Percentiles rank a stretch among this genome's conserved stretches.
Evolutionary conservation across 2,888 invertebrate species (phyloP).

Genomic region (Litoditis marina): DNA sequence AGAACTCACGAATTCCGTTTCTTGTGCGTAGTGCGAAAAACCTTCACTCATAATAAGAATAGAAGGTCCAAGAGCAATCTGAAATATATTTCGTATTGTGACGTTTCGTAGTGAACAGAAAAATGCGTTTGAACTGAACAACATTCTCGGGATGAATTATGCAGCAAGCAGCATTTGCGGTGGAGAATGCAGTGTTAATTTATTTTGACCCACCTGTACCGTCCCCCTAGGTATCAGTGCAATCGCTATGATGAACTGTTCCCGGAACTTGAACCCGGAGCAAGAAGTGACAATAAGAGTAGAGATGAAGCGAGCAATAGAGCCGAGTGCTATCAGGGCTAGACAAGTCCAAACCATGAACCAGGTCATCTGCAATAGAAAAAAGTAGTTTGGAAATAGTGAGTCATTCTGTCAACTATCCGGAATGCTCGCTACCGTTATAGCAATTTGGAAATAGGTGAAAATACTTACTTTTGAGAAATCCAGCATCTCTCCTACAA

Average conservation of each 20-base stretch:
- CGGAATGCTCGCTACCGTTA: too few relatives aligned
- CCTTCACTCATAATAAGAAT: too few relatives aligned
- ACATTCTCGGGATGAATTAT: too few relatives aligned
- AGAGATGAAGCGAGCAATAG: conserved; percentile 17
- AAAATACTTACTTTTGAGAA: conserved; percentile 11
- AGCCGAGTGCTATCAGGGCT: conserved; percentile 3
- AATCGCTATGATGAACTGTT: conserved; percentile 27
- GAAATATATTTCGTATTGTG: background rate
- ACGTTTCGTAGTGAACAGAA: too few relatives aligned
- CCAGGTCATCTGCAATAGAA: conserved; percentile 14
- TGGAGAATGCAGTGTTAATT: background rate
- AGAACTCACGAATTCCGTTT: too few relatives aligned
- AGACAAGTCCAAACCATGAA: background rate
- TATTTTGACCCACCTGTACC: conserved; percentile 15
- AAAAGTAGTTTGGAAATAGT: too few relatives aligned
- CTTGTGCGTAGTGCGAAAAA: too few relatives aligned
- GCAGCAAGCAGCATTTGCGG: background rate
- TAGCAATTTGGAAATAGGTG: too few relatives aligned
- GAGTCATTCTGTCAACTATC: too few relatives aligned
- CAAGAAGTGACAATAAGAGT: conserved; percentile 21
- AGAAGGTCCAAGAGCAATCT: conserved; percentile 32
- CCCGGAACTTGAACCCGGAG: conserved; percentile 24
- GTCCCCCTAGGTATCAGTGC: conserved; percentile 33
- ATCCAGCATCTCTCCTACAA: conserved; percentile 32
- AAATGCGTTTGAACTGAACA: too few relatives aligned